Evolutionary conservation across 2,113 vertebrate genomes (phyloP).

Genomic region (Perca flavescens): DNA sequence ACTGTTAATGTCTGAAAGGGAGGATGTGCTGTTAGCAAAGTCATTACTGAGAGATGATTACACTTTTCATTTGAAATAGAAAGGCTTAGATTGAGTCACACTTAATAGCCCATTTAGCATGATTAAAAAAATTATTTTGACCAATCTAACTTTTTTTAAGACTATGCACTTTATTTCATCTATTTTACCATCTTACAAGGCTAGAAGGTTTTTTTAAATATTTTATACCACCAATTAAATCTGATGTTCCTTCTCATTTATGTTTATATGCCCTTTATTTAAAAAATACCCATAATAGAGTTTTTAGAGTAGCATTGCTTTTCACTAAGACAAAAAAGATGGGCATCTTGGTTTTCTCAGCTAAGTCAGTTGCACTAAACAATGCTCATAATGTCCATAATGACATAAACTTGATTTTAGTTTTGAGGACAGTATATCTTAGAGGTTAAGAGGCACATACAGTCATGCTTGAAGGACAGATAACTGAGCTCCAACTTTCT

Average conservation of each 20-base stretch:
- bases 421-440: constrained; percentile 30
- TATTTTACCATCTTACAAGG: constrained; percentile 2
- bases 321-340: neutral
- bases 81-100: constrained; percentile 31
- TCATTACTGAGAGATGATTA: constrained; percentile 55
- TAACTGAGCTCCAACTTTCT: constrained; percentile 21
- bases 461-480: constrained; percentile 26
- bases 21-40: constrained; percentile 9
- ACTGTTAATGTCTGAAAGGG: neutral
- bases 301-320: neutral
- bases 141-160: constrained; percentile 10
- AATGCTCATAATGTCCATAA: neutral
- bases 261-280: neutral
- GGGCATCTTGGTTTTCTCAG: neutral
- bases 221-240: neutral
- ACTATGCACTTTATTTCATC: neutral
- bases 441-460: constrained; percentile 2
- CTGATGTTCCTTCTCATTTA: neutral
- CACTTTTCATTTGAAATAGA: constrained; percentile 44
- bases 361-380: neutral
- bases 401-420: neutral
- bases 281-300: neutral
- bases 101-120: constrained; percentile 19
- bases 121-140: constrained; percentile 16
- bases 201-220: neutral